Evolutionary conservation across 2,888 invertebrate genomes (phyloP), one percentile per base, ranked within the genome.

Genomic region (Thymelicus lineola): DNA sequence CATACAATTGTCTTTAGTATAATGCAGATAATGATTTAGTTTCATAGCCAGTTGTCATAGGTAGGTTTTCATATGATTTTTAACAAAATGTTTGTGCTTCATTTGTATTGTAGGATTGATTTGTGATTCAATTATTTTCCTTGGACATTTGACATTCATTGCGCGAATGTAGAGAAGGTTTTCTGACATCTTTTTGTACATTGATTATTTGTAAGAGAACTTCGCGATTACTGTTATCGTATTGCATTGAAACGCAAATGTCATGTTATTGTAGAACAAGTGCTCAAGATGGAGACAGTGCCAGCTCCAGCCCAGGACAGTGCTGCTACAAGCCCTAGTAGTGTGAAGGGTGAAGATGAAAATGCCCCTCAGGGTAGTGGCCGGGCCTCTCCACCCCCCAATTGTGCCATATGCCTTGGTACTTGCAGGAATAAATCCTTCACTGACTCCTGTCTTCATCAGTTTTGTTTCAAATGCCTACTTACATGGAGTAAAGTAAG

Each of bases 391-490:
- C 97, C 98, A 0, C 97, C 97, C 0, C 97, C 97, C 4, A 97
- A 97, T 84, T 99, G 99, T 94, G 97, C 98, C 61, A 99, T 99
- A 83, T 99, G 99, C 82, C 95, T 99, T 71, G 97, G 97, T 28
- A 96, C 96, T 75, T 96, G 98, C 80, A 95, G 96, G 70, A 98
- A 98, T 84, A 98, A 97, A 83, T 98, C 98, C 38, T 98, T 97
- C 85, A 98, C 98, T 0, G 97, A 99, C 85, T 97, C 97, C 63
- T 99, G 99, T 85, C 95, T 97, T 85, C 99, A 99, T 88, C 97
- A 97, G 85, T 99, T 99, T 87, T 99, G 99, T 86, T 99, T 98
- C 85, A 96, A 96, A 75, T 99, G 99, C 84, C 94, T 99, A 42
- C 89, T 98, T 72, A 97, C 98, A 82, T 99, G 99, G 99, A 98